Conservation (phyloP, 2,797 vertebrate genomes). For the Xyrichtys novacula region DNA sequence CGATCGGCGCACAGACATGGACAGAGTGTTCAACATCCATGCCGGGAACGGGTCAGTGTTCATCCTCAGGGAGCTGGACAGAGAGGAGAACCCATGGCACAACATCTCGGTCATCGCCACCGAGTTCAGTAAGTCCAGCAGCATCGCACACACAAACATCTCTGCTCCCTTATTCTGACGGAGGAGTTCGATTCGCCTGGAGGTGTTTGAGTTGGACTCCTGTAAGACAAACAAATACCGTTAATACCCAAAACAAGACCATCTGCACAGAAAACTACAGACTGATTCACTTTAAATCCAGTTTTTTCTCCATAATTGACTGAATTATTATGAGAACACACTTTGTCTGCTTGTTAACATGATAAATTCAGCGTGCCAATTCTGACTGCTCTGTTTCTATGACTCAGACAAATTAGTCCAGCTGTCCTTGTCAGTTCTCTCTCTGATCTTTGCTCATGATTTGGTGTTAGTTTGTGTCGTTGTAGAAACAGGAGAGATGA, state of each 20-base stretch:
- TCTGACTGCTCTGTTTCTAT: no score
- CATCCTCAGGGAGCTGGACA: conserved; percentile 91
- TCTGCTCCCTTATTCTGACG: conserved; percentile 20
- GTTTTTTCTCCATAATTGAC: background rate
- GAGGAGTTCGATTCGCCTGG: conserved; percentile 25
- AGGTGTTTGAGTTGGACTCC: conserved; percentile 15
- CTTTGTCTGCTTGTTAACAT: no score
- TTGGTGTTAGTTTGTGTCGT: no score
- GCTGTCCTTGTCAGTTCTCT: no score
- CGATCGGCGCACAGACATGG: conserved; percentile 96
- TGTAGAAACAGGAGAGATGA: no score
- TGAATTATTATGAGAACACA: no score
- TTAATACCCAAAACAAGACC: background rate
- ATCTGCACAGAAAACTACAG: background rate
- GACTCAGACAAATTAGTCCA: no score
- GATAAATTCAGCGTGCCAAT: no score
- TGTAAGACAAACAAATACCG: background rate
- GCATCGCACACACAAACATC: conserved; percentile 1
- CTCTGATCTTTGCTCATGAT: no score
- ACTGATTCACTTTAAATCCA: background rate
- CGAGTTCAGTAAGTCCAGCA: conserved; percentile 92
- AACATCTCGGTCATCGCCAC: conserved; percentile 94
- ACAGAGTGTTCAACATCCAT: conserved; percentile 94
- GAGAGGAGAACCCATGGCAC: conserved; percentile 94
- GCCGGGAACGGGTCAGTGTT: conserved; percentile 94